Evolutionary conservation across 2,113 vertebrate genomes (phyloP).

Genomic region (Trachemys scripta): DNA sequence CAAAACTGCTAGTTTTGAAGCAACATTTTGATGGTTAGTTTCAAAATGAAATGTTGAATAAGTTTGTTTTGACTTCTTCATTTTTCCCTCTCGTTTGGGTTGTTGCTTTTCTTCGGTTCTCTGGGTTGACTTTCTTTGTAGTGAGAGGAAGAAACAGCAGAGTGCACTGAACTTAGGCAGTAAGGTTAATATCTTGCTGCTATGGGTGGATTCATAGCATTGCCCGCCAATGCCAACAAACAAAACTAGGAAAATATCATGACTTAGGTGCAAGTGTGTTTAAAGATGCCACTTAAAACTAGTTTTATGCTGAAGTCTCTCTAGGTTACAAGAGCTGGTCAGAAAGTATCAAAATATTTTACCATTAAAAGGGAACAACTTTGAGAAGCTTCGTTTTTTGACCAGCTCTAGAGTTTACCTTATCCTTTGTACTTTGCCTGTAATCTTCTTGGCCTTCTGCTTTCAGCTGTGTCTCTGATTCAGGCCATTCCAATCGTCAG

Average conservation of each 20-base stretch:
- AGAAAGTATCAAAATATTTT: neutral
- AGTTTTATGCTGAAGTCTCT: neutral
- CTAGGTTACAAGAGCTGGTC: neutral
- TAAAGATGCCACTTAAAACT: neutral
- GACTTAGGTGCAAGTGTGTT: neutral
- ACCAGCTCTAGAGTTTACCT: neutral
- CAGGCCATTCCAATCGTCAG: slow-evolving; percentile 93
- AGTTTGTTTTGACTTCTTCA: neutral
- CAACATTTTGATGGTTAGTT: neutral
- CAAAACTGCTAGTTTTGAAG: neutral
- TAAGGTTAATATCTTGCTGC: neutral
- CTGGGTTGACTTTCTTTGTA: neutral
- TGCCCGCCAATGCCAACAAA: neutral
- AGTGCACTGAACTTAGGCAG: neutral
- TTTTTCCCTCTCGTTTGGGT: neutral
- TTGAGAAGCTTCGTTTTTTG: neutral
- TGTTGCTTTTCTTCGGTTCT: neutral
- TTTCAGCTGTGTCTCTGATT: slow-evolving; percentile 88
- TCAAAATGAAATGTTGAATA: neutral
- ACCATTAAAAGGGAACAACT: neutral
- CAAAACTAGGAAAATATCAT: neutral
- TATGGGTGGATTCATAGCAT: neutral
- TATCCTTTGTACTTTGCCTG: neutral
- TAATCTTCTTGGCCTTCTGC: slow-evolving; percentile 42
- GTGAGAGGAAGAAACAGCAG: neutral